phyloP scores from a whole-genome alignment of 2,113 vertebrate species.

The Forbesichthys agassizii region DNA sequence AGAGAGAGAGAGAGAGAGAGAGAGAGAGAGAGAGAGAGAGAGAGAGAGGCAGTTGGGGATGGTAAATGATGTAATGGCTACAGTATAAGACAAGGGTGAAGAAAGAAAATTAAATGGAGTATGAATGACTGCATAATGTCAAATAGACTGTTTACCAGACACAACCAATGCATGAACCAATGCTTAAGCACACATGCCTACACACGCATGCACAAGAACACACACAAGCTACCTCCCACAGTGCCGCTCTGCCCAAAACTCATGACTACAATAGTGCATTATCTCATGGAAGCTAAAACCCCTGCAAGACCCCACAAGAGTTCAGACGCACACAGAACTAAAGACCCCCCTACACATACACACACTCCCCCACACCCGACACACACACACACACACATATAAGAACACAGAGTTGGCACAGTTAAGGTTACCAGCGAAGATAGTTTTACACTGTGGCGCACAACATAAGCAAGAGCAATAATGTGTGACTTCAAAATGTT shows the following conservation, averaged over 20 bases:
- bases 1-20: slow-evolving; percentile 9
- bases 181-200: background rate
- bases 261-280: background rate
- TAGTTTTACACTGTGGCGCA: background rate
- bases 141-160: background rate
- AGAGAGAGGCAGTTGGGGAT: no score
- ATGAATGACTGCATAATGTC: background rate
- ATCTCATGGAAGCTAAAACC: slow-evolving; percentile 7
- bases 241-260: background rate
- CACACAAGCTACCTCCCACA: slow-evolving; percentile 11
- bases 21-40: slow-evolving; percentile 10
- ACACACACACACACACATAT: no score
- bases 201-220: slow-evolving; percentile 6
- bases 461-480: background rate
- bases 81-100: background rate
- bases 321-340: background rate
- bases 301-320: background rate
- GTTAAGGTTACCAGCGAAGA: no score
- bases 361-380: background rate
- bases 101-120: background rate
- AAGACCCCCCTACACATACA: background rate
- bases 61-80: background rate
- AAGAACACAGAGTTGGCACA: no score
- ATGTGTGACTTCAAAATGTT: background rate
- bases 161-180: background rate